Base-by-base conservation (phyloP, 1,140 invertebrate species). In the Leptoteleia sp. region DNA sequence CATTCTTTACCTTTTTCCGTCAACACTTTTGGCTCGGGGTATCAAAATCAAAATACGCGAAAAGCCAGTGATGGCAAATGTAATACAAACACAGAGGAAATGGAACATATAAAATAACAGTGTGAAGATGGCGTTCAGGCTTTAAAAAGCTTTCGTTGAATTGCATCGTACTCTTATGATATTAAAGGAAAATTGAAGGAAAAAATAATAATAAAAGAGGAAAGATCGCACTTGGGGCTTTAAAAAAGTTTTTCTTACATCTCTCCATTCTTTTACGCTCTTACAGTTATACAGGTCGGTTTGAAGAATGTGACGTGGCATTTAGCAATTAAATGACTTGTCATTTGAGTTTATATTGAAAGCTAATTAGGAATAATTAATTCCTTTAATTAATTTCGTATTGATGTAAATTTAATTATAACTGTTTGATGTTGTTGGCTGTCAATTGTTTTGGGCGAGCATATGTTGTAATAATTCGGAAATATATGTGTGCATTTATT, bases 71-170 rank as follows among this genome's bases (percentile, higher is more conserved):
- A 8, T 12, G 5, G 31, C 12, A 35, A 35, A 35, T 35, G 31
- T 35, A 12, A 35, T 11, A 35, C 31, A 35, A 35, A 35, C 31
- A 35, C 5, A 2, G 3, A 35, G n/a, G 12, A 35, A 35, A 5
- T 35, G n/a, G 31, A 35, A 35, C 31, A 35, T 35, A 35, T 35
- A 11, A 35, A 35, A 35, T 11, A 35, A 35, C 31, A 35, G 31
- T 12, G 12, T 35, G 12, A 35, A 35, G n/a, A 35, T 35, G n/a
- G n/a, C 5, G 7, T 1, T 35, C n/a, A 12, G 12, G 31, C 31
- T 12, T 12, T 35, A 12, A 12, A 35, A 35, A 5, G 31, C n/a
- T 35, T 35, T 35, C 31, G n/a, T 35, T 35, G 31, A 35, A 35
- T 35, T 35, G 31, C 31, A 35, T 35, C 31, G 12, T 1, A 35